phyloP scores from a whole-genome alignment of 2,888 invertebrate genomes.

The Danaus chrysippus region DNA sequence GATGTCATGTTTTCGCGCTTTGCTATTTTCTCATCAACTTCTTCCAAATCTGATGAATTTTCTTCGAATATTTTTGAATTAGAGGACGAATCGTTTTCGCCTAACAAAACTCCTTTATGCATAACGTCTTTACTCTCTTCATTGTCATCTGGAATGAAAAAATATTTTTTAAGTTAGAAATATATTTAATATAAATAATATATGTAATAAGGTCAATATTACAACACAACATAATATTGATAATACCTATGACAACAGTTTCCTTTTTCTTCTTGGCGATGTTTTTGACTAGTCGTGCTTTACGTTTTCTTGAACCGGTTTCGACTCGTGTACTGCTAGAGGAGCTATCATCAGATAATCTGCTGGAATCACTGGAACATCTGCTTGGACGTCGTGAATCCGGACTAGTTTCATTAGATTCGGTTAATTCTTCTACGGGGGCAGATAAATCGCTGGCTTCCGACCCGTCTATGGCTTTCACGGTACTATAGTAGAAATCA shows the following conservation, averaged over 20 bases:
- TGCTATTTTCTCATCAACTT: constrained; percentile 52
- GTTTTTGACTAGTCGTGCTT: constrained; percentile 47
- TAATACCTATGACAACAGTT: constrained; percentile 42
- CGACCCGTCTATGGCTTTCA: constrained; percentile 63
- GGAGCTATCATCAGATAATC: constrained; percentile 69
- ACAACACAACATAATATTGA: constrained; percentile 17
- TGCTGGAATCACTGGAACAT: constrained; percentile 70
- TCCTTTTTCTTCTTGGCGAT: constrained; percentile 53
- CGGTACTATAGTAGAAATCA: constrained; percentile 72
- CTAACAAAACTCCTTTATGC: constrained; percentile 38
- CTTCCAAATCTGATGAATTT: constrained; percentile 72
- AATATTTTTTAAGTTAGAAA: too few species aligned
- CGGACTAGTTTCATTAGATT: constrained; percentile 50
- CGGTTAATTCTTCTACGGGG: constrained; percentile 45
- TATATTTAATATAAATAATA: too few species aligned
- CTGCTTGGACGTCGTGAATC: constrained; percentile 64
- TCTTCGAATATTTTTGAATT: constrained; percentile 63
- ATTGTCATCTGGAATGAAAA: constrained; percentile 42
- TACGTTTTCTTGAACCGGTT: constrained; percentile 55
- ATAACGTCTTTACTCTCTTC: constrained; percentile 46
- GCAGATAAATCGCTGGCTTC: constrained; percentile 62
- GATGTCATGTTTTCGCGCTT: constrained; percentile 44
- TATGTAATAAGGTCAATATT: neutral
- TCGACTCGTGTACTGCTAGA: constrained; percentile 58
- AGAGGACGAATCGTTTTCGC: constrained; percentile 47